Evolutionary conservation across 2,113 vertebrate genomes (phyloP).

Genomic region (Donacobius atricapilla): DNA sequence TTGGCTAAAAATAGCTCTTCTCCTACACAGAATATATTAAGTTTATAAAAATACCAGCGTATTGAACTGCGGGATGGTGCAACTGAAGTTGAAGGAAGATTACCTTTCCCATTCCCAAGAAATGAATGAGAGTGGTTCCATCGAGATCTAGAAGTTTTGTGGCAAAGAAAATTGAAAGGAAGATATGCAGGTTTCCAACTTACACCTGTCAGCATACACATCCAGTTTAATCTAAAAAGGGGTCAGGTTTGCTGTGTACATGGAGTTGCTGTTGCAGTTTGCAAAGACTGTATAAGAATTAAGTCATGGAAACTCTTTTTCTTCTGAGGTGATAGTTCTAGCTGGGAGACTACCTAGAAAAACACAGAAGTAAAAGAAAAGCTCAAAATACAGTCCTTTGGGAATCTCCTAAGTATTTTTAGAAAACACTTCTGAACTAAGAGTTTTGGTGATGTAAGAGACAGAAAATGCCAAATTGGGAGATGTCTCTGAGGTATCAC

Average conservation of each 20-base stretch:
- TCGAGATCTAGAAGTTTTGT: neutral
- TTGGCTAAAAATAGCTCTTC: neutral
- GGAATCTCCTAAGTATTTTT: neutral
- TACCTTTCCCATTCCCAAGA: neutral
- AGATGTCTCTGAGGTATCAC: neutral
- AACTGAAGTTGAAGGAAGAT: neutral
- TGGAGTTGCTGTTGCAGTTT: neutral
- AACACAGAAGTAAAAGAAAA: neutral
- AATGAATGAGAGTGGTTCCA: neutral
- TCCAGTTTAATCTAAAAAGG: neutral
- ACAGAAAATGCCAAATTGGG: neutral
- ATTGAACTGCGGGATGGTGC: neutral
- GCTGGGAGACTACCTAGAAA: neutral
- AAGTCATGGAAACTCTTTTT: neutral
- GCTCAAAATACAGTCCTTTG: neutral
- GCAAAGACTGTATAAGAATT: neutral
- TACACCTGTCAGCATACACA: neutral
- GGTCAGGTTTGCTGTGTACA: neutral
- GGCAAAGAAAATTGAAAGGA: neutral
- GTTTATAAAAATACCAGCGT: neutral
- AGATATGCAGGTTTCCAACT: neutral
- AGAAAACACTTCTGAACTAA: neutral
- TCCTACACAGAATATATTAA: neutral
- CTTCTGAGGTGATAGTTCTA: neutral
- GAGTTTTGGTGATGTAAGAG: neutral